These are phyloP conservation scores for Rhingia rostrata DNA, from an alignment of 2,888 invertebrate genomes.

Conservation along the genomic window DNA sequence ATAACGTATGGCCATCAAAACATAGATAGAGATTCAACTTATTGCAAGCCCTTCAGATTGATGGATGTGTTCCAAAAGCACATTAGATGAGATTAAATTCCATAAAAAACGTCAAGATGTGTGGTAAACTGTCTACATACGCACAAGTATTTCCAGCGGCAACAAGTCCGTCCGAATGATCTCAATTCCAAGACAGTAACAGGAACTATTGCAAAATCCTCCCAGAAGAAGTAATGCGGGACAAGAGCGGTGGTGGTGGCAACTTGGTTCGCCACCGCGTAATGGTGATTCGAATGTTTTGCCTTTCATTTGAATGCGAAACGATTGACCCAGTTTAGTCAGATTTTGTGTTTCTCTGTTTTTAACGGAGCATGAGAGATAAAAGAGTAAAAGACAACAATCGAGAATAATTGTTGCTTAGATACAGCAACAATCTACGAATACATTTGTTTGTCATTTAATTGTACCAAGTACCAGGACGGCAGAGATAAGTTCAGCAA, in stretches of 20 bases:
- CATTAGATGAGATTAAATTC: background rate
- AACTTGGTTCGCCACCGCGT: slow-evolving; percentile 4
- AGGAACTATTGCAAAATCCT: slow-evolving; percentile 21
- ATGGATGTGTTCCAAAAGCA: background rate
- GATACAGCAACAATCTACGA: background rate
- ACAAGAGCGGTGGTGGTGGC: too few relatives aligned
- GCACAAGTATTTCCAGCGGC: too few relatives aligned
- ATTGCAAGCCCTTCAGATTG: too few relatives aligned
- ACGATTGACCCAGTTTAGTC: slow-evolving; percentile 38
- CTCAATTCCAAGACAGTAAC: slow-evolving; percentile 32
- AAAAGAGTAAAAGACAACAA: slow-evolving; percentile 22
- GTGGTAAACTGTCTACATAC: too few relatives aligned
- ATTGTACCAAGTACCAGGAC: slow-evolving; percentile 1
- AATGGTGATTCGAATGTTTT: slow-evolving; percentile 1
- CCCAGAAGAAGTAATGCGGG: slow-evolving; percentile 8
- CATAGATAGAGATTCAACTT: too few relatives aligned
- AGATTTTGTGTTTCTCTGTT: background rate
- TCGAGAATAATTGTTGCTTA: slow-evolving; percentile 25
- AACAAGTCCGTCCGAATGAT: slow-evolving; percentile 3
- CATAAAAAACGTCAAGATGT: background rate
- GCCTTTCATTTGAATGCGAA: slow-evolving; percentile 40
- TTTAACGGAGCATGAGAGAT: slow-evolving; percentile 26
- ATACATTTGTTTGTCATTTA: background rate
- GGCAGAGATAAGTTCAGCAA: slow-evolving; percentile 21
- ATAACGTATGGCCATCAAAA: too few relatives aligned